Percentiles rank a stretch among this genome's conserved stretches.
Evolutionary conservation across 1,140 invertebrate species (phyloP).

Genomic region (Aporrectodea caliginosa): DNA sequence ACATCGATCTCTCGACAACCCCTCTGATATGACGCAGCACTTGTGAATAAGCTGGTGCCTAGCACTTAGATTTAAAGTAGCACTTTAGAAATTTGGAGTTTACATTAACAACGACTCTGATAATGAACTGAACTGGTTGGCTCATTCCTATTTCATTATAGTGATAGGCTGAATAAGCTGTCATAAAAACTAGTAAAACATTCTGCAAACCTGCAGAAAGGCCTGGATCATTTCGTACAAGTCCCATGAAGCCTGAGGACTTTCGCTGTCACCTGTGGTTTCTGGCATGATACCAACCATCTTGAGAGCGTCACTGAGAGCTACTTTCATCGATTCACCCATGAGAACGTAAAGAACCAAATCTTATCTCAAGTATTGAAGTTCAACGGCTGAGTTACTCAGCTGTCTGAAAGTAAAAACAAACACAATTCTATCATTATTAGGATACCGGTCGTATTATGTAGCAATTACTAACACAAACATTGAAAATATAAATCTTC

Average conservation of each 20-base stretch:
- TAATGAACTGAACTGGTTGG: no score
- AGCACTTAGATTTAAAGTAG: no score
- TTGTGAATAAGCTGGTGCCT: no score
- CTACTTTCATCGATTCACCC: not conserved
- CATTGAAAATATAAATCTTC: not conserved
- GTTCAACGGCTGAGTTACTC: not conserved
- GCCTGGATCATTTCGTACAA: slow-evolving; percentile 56
- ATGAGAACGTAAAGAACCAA: no score
- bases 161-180: no score
- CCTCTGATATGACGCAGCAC: no score
- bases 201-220: slow-evolving; percentile 53
- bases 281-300: not conserved
- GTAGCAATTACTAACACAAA: not conserved
- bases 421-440: not conserved
- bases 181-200: no score
- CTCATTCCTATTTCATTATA: no score
- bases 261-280: not conserved
- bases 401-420: not conserved
- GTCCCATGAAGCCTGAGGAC: slow-evolving; percentile 49
- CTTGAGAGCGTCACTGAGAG: not conserved
- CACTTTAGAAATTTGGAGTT: no score
- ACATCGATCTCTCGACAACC: no score
- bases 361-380: not conserved
- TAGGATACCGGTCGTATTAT: not conserved
- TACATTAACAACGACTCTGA: no score